phyloP scores from a whole-genome alignment of 2,888 invertebrate species.

The Escarpia spicata region DNA sequence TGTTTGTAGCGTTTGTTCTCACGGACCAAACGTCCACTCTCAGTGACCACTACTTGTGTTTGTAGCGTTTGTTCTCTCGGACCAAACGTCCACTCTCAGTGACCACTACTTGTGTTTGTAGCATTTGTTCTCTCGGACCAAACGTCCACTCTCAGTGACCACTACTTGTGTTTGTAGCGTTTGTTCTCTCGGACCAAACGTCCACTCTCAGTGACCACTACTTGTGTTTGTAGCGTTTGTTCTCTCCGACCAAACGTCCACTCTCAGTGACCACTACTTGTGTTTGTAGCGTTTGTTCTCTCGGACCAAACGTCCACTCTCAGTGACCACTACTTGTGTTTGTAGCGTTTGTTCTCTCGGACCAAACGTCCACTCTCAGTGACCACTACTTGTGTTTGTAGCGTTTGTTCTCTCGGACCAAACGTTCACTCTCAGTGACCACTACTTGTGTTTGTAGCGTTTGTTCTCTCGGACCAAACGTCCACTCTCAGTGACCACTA shows the following conservation, averaged over 20 bases:
- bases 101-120: too few relatives aligned
- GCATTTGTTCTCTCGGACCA: too few relatives aligned
- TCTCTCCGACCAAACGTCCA: constrained; percentile 73
- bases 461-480: too few relatives aligned
- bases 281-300: too few relatives aligned
- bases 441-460: too few relatives aligned
- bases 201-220: neutral
- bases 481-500: neutral
- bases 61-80: constrained; percentile 65
- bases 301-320: too few relatives aligned
- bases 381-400: constrained; percentile 6
- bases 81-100: constrained; percentile 76
- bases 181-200: too few relatives aligned
- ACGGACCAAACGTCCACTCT: neutral
- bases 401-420: constrained; percentile 70
- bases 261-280: constrained; percentile 82
- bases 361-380: neutral
- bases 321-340: neutral
- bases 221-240: constrained; percentile 23
- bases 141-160: neutral
- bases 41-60: neutral
- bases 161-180: too few relatives aligned
- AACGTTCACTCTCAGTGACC: constrained; percentile 79
- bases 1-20: too few relatives aligned
- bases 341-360: too few relatives aligned